Evolutionary conservation across 2,797 vertebrate genomes (phyloP), one percentile per base, ranked within the genome.

Genomic region (Spheniscus humboldti): DNA sequence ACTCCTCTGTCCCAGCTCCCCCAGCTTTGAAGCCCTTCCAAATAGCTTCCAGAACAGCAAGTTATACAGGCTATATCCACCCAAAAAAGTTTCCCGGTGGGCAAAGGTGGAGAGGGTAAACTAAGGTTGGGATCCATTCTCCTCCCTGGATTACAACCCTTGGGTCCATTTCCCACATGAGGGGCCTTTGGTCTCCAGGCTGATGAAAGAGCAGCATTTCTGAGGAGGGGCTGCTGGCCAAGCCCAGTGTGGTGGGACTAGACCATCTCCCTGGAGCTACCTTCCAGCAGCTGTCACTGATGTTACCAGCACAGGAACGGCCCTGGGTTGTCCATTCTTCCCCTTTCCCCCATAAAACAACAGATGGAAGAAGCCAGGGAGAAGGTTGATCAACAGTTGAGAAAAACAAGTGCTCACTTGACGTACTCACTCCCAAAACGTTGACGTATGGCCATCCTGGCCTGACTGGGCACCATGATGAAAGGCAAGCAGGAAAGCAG

Each of bases 381-480:
- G 28, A 67, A 82, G 19, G 8, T 1, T 30, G 27, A 74, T 43
- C 19, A 69, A 79, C 25, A 47, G 28, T 0, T 41, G 30, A 43
- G 48, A 68, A 63, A 78, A 68, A 68, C 11, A 37, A 59, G 27
- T 4, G 11, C 50, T 83, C 27, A 8, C 31, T 37, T 41, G 43
- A 59, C 17, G 11, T n/a, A 18, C 27, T 43, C 28, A 10, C 52
- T 45, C 4, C 1, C 13, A 30, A 53, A 39, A 75, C 1, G 0
- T 4, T 47, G n/a, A 64, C 1, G 0, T 23, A 27, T 3, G 27
- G 53, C 28, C 41, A 37, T 48, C 33, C 39, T 25, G 52, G 59
- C 35, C 41, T 72, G 72, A 28, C 77, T 35, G 39, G 31, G 14
- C 50, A 55, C 39, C 18, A 5, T 31, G 62, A 74, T 6, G 12